Conservation (phyloP, 2,113 vertebrate genomes). For the Naja naja region DNA sequence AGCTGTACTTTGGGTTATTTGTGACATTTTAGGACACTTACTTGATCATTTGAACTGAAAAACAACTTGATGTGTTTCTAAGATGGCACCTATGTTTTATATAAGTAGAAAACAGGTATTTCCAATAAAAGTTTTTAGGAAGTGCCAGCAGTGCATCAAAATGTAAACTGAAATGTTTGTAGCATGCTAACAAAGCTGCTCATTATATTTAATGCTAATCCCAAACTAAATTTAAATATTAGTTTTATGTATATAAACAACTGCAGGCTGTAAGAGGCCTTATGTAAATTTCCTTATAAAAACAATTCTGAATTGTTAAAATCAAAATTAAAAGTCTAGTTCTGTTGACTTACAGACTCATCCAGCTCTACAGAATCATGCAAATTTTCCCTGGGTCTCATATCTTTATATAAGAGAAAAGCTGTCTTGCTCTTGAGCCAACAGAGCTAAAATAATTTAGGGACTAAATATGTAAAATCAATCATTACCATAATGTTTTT, state of each 20-base stretch:
- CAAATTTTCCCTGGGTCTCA: neutral
- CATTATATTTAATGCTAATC: neutral
- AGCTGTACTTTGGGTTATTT: constrained; percentile 21
- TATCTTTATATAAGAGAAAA: neutral
- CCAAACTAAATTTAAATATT: constrained; percentile 30
- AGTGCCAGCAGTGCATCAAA: constrained; percentile 50
- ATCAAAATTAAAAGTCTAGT: neutral
- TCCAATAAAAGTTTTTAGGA: neutral
- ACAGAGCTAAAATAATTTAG: neutral
- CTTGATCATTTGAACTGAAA: constrained; percentile 32
- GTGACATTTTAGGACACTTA: constrained; percentile 42
- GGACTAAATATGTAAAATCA: neutral
- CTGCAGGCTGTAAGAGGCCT: neutral
- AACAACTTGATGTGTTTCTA: constrained; percentile 21
- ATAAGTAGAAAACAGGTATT: constrained; percentile 30
- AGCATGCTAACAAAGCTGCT: constrained; percentile 22
- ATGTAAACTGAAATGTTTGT: constrained; percentile 32
- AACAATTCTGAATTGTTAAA: neutral
- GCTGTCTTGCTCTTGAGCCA: too few species aligned
- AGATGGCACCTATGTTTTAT: constrained; percentile 40
- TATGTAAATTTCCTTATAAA: neutral
- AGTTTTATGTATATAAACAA: constrained; percentile 14
- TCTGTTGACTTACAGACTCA: neutral
- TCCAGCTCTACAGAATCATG: neutral
- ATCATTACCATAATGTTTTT: neutral